phyloP scores from a whole-genome alignment of 2,888 invertebrate species.

The Entomobrya multifasciata region DNA sequence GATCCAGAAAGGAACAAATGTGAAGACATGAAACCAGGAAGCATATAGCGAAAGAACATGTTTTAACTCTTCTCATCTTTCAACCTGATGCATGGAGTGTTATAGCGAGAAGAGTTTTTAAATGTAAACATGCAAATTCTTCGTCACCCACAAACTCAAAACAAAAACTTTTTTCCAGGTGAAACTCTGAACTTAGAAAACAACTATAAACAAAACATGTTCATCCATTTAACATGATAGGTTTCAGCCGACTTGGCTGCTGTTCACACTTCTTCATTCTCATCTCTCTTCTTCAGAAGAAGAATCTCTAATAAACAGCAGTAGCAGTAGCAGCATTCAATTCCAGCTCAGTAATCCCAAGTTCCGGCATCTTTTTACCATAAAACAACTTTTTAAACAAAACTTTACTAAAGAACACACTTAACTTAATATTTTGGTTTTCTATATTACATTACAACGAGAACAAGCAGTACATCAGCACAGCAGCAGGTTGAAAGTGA shows the following conservation, averaged over 20 bases:
- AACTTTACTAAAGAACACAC: too few relatives aligned
- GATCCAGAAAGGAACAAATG: too few relatives aligned
- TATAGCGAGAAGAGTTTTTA: conserved; percentile 2
- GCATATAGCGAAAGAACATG: too few relatives aligned
- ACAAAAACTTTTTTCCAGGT: conserved; percentile 45
- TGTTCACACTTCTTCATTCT: conserved; percentile 3
- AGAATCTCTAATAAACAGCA: conserved; percentile 11
- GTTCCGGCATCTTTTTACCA: conserved; percentile 36
- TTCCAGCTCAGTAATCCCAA: conserved; percentile 18
- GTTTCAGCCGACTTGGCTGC: too few relatives aligned
- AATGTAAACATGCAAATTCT: conserved; percentile 58
- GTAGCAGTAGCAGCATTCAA: too few relatives aligned
- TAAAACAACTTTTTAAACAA: too few relatives aligned
- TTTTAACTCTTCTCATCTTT: too few relatives aligned
- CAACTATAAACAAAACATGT: conserved; percentile 43
- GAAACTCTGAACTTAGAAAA: too few relatives aligned
- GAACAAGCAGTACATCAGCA: too few relatives aligned
- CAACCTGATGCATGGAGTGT: too few relatives aligned
- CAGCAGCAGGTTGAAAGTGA: conserved; percentile 42
- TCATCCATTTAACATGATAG: conserved; percentile 10
- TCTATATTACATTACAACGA: not conserved
- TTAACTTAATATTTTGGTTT: conserved; percentile 25
- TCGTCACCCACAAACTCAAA: conserved; percentile 35
- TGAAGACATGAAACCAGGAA: too few relatives aligned
- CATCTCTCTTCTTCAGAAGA: not conserved